Conservation (phyloP, 1,140 invertebrate species). For the Drosophila rufa region DNA sequence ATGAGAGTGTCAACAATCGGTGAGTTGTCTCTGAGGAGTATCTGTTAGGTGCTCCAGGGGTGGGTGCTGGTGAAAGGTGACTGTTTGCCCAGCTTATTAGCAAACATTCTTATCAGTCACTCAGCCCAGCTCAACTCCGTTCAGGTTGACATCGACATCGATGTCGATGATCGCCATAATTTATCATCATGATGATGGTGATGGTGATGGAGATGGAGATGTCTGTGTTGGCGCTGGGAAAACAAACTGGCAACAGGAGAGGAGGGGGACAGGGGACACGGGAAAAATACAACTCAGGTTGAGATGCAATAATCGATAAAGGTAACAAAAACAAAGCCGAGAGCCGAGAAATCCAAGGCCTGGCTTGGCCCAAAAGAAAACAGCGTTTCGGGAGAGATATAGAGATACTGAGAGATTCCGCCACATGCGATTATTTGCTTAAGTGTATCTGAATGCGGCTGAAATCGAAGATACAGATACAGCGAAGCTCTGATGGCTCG, state of each 20-base stretch:
- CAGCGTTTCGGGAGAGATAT: constrained; percentile 42
- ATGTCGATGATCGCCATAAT: constrained; percentile 34
- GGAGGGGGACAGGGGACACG: constrained; percentile 3
- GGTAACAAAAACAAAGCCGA: constrained; percentile 38
- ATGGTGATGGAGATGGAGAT: constrained; percentile 21
- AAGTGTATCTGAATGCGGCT: constrained; percentile 71
- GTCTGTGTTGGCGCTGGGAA: constrained; percentile 67
- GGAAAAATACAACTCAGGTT: constrained; percentile 9
- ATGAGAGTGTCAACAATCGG: constrained; percentile 21
- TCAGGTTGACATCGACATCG: constrained; percentile 29
- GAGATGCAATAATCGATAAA: constrained; percentile 80
- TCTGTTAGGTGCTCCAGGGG: neutral
- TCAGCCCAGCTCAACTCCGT: constrained; percentile 22
- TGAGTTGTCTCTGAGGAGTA: neutral
- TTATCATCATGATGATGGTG: constrained; percentile 11
- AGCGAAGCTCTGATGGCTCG: constrained; percentile 20
- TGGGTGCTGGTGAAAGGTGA: constrained; percentile 28
- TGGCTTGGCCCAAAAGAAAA: constrained; percentile 47
- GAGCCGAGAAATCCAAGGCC: constrained; percentile 59
- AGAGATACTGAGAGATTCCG: constrained; percentile 15
- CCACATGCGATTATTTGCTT: constrained; percentile 74
- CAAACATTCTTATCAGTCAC: constrained; percentile 76
- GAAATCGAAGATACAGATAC: constrained; percentile 62
- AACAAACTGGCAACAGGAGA: constrained; percentile 54
- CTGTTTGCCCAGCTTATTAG: constrained; percentile 75